These are phyloP conservation scores for Cremastobaeus sp. DNA, from an alignment of 2,888 invertebrate species.

Conservation along the genomic window DNA sequence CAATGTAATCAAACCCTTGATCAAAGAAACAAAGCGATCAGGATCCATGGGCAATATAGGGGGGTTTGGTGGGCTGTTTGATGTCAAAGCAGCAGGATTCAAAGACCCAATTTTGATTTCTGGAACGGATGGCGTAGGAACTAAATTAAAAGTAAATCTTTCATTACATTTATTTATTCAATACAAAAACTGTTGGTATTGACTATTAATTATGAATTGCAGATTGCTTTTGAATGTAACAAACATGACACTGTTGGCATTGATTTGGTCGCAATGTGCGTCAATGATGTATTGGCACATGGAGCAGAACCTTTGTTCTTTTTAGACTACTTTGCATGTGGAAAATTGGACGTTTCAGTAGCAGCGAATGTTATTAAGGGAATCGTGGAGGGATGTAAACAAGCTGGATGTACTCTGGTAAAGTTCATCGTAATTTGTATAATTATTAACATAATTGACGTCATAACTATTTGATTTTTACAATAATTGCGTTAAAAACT, in stretches of 20 bases:
- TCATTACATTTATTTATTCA: no score
- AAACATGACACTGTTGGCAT: constrained; percentile 92
- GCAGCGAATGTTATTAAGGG: constrained; percentile 90
- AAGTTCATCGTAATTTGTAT: no score
- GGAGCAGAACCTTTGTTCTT: constrained; percentile 98
- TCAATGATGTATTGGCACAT: constrained; percentile 96
- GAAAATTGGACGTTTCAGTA: constrained; percentile 86
- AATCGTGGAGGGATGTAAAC: constrained; percentile 91
- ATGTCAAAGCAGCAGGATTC: constrained; percentile 86
- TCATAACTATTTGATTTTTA: no score
- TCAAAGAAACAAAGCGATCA: constrained; percentile 86
- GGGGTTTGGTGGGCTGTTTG: constrained; percentile 96
- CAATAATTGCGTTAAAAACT: no score
- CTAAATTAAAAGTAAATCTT: constrained; percentile 94
- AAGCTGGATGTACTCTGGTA: constrained; percentile 93
- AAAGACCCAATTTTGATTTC: constrained; percentile 93
- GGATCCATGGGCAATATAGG: constrained; percentile 92
- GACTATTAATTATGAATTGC: no score
- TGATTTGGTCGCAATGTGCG: constrained; percentile 98
- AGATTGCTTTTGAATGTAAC: constrained; percentile 90
- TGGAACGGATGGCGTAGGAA: constrained; percentile 97
- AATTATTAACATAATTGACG: no score
- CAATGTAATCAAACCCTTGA: constrained; percentile 88
- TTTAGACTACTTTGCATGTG: constrained; percentile 97
- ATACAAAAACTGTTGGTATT: no score